These are phyloP conservation scores for Odobenus rosmarus DNA, from an alignment of 2,113 vertebrate species.

Conservation along the genomic window DNA sequence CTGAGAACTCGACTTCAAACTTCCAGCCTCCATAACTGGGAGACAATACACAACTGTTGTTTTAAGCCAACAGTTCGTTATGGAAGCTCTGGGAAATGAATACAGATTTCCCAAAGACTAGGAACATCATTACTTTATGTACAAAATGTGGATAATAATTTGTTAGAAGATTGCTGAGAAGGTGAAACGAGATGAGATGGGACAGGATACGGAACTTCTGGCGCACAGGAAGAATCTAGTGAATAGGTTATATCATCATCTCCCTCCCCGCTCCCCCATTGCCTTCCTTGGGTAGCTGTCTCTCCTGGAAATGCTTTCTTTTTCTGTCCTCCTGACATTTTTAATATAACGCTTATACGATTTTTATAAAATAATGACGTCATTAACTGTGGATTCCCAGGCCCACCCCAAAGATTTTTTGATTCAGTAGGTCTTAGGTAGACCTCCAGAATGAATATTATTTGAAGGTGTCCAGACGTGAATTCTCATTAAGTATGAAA, in stretches of 20 bases:
- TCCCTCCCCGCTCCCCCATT: too few relatives aligned
- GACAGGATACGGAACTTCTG: neutral
- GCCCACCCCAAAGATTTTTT: neutral
- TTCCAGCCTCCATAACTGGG: neutral
- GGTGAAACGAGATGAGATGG: neutral
- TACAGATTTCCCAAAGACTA: neutral
- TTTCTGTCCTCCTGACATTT: neutral
- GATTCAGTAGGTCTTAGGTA: neutral
- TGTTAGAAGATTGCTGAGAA: neutral
- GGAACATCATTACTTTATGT: neutral
- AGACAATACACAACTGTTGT: neutral
- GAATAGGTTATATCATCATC: neutral
- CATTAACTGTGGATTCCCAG: neutral
- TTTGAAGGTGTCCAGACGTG: constrained; percentile 12
- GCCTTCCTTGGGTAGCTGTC: neutral
- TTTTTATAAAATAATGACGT: constrained; percentile 31
- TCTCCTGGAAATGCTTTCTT: neutral
- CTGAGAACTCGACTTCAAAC: neutral
- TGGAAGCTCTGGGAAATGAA: neutral
- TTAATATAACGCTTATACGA: neutral
- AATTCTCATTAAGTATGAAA: constrained; percentile 16
- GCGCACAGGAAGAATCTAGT: neutral
- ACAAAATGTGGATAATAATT: neutral
- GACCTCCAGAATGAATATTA: neutral
- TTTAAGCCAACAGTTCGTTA: neutral